Percentiles rank a stretch among this genome's conserved stretches.
phyloP scores from a whole-genome alignment of 2,888 invertebrate species.

The Aphidius colemani region DNA sequence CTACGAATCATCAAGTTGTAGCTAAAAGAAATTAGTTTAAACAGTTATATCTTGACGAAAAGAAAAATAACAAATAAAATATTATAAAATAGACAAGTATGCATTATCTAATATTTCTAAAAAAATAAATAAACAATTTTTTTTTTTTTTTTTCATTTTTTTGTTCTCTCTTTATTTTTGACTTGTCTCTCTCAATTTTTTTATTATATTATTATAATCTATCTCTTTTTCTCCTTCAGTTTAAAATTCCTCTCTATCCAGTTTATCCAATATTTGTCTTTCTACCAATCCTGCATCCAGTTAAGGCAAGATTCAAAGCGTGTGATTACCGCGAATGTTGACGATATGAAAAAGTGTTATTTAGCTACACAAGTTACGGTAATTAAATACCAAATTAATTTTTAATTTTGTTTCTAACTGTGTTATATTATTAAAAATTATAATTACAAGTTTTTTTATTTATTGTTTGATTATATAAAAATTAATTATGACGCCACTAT shows the following conservation, averaged over 20 bases:
- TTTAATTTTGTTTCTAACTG: background rate
- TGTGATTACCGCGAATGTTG: conserved; percentile 37
- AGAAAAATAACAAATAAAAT: background rate
- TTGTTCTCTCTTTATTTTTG: too few species aligned
- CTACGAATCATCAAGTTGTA: background rate
- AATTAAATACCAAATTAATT: conserved; percentile 24
- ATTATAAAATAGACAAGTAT: background rate
- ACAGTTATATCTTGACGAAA: background rate
- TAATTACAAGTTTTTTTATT: too few species aligned
- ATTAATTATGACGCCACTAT: conserved; percentile 13
- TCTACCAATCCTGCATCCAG: conserved; percentile 22
- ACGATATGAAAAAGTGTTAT: conserved; percentile 48
- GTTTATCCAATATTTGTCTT: conserved; percentile 2
- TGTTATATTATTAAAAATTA: background rate
- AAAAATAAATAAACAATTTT: too few species aligned
- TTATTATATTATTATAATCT: too few species aligned
- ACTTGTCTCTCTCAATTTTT: too few species aligned
- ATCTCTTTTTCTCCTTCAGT: background rate
- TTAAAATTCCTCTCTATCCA: background rate
- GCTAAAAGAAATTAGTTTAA: background rate
- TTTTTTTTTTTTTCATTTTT: too few species aligned
- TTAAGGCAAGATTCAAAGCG: conserved; percentile 34
- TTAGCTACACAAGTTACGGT: conserved; percentile 40
- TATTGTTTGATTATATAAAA: too few species aligned
- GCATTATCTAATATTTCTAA: too few species aligned